These are phyloP conservation scores for Mylabris phalerata DNA, from an alignment of 1,140 invertebrate genomes.

Conservation along the genomic window DNA sequence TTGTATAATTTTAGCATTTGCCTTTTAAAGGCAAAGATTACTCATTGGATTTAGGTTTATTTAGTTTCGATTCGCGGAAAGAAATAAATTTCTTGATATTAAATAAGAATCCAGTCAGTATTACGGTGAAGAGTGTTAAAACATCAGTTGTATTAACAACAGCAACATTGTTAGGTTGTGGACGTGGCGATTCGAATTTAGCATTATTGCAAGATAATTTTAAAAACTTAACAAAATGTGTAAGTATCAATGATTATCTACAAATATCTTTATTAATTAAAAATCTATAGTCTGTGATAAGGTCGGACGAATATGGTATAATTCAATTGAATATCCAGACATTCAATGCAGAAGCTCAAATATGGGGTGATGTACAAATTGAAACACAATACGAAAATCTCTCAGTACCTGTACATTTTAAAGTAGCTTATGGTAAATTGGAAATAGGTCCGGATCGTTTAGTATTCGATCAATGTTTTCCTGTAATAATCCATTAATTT, in stretches of 20 bases:
- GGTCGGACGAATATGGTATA: conserved; percentile 62
- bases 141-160: conserved; percentile 61
- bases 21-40: conserved; percentile 47
- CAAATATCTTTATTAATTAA: not conserved
- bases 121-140: conserved; percentile 59
- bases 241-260: conserved; percentile 23
- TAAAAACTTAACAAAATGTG: conserved; percentile 46
- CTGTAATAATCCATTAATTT: conserved; percentile 48
- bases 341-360: conserved; percentile 59
- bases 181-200: conserved; percentile 51
- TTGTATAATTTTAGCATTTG: conserved; percentile 41
- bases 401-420: conserved; percentile 54
- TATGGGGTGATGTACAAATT: conserved; percentile 64
- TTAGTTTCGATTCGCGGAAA: conserved; percentile 61
- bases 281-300: conserved; percentile 36
- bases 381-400: conserved; percentile 66
- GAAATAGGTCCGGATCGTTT: conserved; percentile 57
- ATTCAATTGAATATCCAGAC: conserved; percentile 67
- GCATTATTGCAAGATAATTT: conserved; percentile 46
- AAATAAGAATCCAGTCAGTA: conserved; percentile 69
- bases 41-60: conserved; percentile 66
- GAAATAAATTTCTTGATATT: conserved; percentile 64
- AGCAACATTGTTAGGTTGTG: conserved; percentile 63
- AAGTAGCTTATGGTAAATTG: conserved; percentile 53
- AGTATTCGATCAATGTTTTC: conserved; percentile 74